Evolutionary conservation across 2,113 vertebrate genomes (phyloP), one percentile per base, ranked within the genome.

Genomic region (Megaceryle torquata): DNA sequence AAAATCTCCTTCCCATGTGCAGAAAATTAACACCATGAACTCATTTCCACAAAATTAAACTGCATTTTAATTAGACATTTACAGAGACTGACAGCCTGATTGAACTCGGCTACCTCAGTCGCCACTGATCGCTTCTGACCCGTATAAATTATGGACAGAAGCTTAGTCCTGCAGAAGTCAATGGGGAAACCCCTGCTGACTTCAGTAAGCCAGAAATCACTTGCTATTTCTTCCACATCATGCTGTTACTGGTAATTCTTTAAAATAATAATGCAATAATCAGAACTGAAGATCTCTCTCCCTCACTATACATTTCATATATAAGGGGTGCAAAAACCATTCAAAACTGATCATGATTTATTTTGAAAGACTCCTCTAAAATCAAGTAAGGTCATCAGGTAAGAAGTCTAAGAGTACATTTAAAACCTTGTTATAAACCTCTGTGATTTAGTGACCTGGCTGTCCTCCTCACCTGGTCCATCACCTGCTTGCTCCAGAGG

Each of bases 401-500:
- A 85, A 91, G 41, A 82, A 89, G 37, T 56, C 70, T 70, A 88
- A 53, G 64, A 91, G 37, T 37, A 78, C 41, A 71, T 81, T 92
- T 85, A 87, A 94, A 93, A 92, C 33, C 31, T 2, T 91, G 56
- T 37, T 70, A 91, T 71, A 90, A 94, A 79, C 46, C 46, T 68
- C 39, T 77, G 31, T 31, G 64, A 76, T 86, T 89, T 37, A 96
- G 90, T 2, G 39, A 86, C 60, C 76, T 54, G 72, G 63, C 82
- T 26, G 24, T 81, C 86, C 65, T 80, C 60, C 28, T 75, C 4
- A 10, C 80, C 80, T 54, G 57, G 44, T 65, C 86, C 83, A 57
- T 84, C 86, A 84, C 68, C 93, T 93, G 90, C 77, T 69, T 63
- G 81, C 77, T 96, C 95, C 65, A 72, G 54, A 61, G 70, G 50